These are phyloP conservation scores for Pseudachorutes palmiensis DNA, from an alignment of 1,140 invertebrate species.

Conservation along the genomic window DNA sequence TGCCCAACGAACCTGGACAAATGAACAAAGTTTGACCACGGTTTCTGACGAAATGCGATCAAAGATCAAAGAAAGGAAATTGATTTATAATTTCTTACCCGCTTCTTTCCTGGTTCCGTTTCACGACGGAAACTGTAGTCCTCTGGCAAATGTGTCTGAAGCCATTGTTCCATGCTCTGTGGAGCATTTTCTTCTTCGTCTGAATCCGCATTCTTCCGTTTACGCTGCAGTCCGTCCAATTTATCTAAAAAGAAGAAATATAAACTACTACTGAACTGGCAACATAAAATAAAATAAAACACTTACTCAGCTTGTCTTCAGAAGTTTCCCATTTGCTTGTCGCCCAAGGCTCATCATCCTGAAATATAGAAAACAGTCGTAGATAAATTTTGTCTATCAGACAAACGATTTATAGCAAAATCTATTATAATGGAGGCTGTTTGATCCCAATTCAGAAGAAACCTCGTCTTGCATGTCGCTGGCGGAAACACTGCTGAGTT, in stretches of 20 bases:
- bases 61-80: neutral
- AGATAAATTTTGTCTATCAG: no score
- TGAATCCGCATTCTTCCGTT: slow-evolving; percentile 43
- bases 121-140: slow-evolving; percentile 55
- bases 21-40: slow-evolving; percentile 4
- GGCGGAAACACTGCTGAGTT: no score
- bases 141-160: slow-evolving; percentile 66
- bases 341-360: slow-evolving; percentile 28
- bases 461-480: no score
- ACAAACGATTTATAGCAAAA: no score
- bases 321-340: slow-evolving; percentile 58
- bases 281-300: slow-evolving; percentile 5
- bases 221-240: slow-evolving; percentile 67
- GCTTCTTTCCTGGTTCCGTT: slow-evolving; percentile 72
- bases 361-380: neutral
- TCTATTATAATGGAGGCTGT: no score
- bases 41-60: neutral
- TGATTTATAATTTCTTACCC: slow-evolving; percentile 49
- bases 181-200: slow-evolving; percentile 19
- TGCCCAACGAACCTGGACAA: slow-evolving; percentile 84
- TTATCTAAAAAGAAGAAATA: slow-evolving; percentile 58
- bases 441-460: no score
- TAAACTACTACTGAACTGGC: slow-evolving; percentile 14
- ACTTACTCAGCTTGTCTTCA: slow-evolving; percentile 55
- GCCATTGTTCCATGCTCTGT: slow-evolving; percentile 73